Base-by-base conservation (phyloP, 2,797 vertebrate species). In the Mastacembelus armatus region DNA sequence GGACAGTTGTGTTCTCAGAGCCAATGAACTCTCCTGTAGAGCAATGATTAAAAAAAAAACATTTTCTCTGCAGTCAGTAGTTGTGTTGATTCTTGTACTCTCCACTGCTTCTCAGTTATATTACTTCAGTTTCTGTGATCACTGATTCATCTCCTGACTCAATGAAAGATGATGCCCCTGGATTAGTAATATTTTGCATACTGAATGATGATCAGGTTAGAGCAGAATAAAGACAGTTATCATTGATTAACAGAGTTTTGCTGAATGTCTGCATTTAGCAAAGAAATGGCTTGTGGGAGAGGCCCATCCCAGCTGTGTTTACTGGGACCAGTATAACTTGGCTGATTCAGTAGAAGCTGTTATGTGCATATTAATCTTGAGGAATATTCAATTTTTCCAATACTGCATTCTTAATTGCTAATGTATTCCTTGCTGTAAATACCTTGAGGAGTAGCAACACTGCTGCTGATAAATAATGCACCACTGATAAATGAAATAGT, bases 381-480 rank as follows among this genome's bases (percentile, higher is more conserved):
- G 6, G 71, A 86, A 84, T 86, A 78, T 80, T 83, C 56, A 3
- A 77, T 72, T 77, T 71, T 55, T 50, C 54, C 58, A 47, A 35
- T 75, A 19, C 45, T 56, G 45, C 70, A 79, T 86, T 84, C 77
- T 82, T 82, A 79, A 75, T 60, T 42, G 60, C 58, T 83, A 81
- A 89, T 88, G 65, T 81, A 85, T 89, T 89, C 84, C 68, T 69
- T 44, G 72, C 50, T 85, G 83, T 84, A 85, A 87, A 87, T 84
- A 88, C 84, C 87, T 87, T 61, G 72, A 88, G 87, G 83, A 87
- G 64, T 50, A 84, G 77, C 71, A 78, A 66, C 50, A 32, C 78
- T 73, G 64, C 60, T 27, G 21, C 83, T 83, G 77, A 90, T 91
- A 81, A 90, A 89, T 90, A 89, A 90, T 89, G 79, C 78, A 90